Percentiles rank a stretch among this genome's conserved stretches.
Evolutionary conservation across 2,888 invertebrate genomes (phyloP).

Genomic region (Allophyes oxyacanthae): DNA sequence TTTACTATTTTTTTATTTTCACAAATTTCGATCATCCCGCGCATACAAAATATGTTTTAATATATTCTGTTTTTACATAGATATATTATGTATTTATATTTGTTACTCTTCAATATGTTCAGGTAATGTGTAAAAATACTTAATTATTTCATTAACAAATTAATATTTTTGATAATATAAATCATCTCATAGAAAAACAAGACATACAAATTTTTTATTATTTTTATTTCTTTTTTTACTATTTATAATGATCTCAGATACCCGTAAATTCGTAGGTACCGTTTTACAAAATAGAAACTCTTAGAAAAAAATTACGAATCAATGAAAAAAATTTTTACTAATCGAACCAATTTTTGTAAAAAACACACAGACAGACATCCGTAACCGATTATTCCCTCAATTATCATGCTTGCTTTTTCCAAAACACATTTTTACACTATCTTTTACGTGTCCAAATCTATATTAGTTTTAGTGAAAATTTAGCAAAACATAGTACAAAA

Average conservation of each 20-base stretch:
- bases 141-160: slow-evolving; percentile 85
- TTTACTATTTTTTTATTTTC: slow-evolving; percentile 24
- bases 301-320: slow-evolving; percentile 64
- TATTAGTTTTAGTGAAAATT: slow-evolving; percentile 86
- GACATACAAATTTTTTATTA: slow-evolving; percentile 77
- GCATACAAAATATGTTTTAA: slow-evolving; percentile 79
- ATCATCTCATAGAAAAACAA: slow-evolving; percentile 87
- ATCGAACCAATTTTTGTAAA: slow-evolving; percentile 52
- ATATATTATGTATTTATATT: slow-evolving; percentile 76
- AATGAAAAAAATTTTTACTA: slow-evolving; percentile 52
- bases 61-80: slow-evolving; percentile 84
- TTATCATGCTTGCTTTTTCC: slow-evolving; percentile 72
- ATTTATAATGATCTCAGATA: slow-evolving; percentile 67
- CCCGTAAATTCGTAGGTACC: slow-evolving; percentile 74
- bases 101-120: slow-evolving; percentile 83
- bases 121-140: slow-evolving; percentile 88
- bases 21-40: slow-evolving; percentile 68
- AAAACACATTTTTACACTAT: slow-evolving; percentile 74
- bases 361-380: slow-evolving; percentile 60
- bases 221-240: slow-evolving; percentile 58
- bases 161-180: slow-evolving; percentile 83
- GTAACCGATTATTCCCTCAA: slow-evolving; percentile 67
- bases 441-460: slow-evolving; percentile 85
- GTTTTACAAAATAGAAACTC: slow-evolving; percentile 83
- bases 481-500: slow-evolving; percentile 90